phyloP scores from a whole-genome alignment of 2,888 invertebrate genomes.

The Diarsia dahlii region DNA sequence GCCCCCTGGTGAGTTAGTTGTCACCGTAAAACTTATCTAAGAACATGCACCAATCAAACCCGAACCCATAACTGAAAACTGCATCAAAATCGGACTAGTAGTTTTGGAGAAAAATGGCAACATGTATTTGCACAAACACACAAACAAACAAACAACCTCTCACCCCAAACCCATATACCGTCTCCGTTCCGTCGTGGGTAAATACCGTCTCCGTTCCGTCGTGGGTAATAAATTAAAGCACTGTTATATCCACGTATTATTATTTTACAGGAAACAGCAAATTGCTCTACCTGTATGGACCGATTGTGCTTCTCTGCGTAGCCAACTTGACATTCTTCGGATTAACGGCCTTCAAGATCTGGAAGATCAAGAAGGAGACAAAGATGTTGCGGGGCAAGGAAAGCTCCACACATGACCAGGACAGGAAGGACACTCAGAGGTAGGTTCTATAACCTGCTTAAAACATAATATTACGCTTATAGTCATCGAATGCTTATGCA shows the following conservation, averaged over 20 bases:
- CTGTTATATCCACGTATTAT: neutral
- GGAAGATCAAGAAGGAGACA: slow-evolving; percentile 82
- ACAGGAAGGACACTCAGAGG: slow-evolving; percentile 84
- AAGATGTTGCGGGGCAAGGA: slow-evolving; percentile 82
- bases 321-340: slow-evolving; percentile 84
- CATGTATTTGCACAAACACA: no score
- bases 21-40: no score
- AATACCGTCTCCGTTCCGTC: no score
- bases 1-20: no score
- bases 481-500: neutral
- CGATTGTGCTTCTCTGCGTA: slow-evolving; percentile 81
- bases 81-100: no score
- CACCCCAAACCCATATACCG: no score
- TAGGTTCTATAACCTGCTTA: slow-evolving; percentile 53
- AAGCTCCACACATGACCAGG: slow-evolving; percentile 81
- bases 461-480: neutral
- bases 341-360: slow-evolving; percentile 82
- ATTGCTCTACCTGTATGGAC: slow-evolving; percentile 83
- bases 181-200: no score
- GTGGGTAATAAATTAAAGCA: no score
- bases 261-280: slow-evolving; percentile 79
- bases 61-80: no score
- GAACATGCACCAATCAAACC: no score
- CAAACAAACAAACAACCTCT: no score
- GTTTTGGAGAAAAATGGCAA: no score